Evolutionary conservation across 2,113 vertebrate species (phyloP).

Genomic region (Heterochromis multidens): DNA sequence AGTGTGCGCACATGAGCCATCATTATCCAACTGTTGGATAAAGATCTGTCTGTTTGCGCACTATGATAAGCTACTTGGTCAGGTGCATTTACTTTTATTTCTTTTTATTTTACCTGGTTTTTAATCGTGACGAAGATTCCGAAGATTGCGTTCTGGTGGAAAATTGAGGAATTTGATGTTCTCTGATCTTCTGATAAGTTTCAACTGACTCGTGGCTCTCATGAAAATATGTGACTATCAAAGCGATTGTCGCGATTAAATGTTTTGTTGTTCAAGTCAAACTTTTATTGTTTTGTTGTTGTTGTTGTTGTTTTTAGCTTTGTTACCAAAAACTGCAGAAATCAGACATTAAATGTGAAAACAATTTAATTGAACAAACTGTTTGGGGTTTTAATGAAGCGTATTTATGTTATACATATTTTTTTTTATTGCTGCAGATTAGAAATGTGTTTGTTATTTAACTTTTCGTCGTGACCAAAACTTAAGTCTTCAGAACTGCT

Average conservation of each 20-base stretch:
- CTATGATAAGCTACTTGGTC: neutral
- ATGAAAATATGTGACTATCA: conserved; percentile 10
- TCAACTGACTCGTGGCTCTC: neutral
- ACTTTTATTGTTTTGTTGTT: neutral
- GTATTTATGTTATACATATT: neutral
- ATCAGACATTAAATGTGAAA: neutral
- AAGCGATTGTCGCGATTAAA: neutral
- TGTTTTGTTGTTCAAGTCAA: neutral
- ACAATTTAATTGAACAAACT: neutral
- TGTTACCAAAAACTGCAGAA: neutral
- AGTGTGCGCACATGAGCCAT: neutral
- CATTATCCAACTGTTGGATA: neutral
- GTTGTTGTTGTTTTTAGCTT: neutral
- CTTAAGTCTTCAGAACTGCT: neutral
- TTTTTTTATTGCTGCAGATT: neutral
- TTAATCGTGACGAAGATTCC: neutral
- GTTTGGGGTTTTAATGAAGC: neutral
- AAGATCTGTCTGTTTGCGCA: neutral
- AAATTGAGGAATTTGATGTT: neutral
- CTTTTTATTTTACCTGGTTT: neutral
- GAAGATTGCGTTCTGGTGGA: neutral
- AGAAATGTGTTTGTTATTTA: neutral
- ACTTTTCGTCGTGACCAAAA: neutral
- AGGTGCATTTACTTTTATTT: neutral
- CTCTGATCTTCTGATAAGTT: neutral